Evolutionary conservation across 1,140 invertebrate genomes (phyloP).

Genomic region (Drosophila pseudoananassae): DNA sequence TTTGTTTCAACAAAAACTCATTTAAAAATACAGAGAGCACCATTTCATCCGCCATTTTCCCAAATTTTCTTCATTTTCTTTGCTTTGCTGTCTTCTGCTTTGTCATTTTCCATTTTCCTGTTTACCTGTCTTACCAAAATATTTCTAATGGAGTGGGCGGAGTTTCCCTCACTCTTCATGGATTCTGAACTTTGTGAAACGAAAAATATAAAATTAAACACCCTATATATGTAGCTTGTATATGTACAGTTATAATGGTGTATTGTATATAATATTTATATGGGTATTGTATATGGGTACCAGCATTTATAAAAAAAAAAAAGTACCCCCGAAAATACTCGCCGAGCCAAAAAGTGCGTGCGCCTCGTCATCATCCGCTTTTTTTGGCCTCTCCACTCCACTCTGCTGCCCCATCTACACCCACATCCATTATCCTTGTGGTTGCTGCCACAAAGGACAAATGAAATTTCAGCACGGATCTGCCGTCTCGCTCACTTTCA

Average conservation of each 20-base stretch:
- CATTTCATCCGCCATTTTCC: conserved; percentile 9
- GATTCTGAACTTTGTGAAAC: not conserved
- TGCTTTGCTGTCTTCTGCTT: not conserved
- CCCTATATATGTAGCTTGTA: conserved; percentile 21
- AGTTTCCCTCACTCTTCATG: conserved; percentile 23
- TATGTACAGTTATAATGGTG: too few relatives aligned
- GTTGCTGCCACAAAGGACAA: conserved; percentile 57
- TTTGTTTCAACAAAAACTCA: too few relatives aligned
- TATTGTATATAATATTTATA: too few relatives aligned
- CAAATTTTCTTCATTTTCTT: conserved; percentile 12
- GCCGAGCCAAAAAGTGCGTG: conserved; percentile 65
- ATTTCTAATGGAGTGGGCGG: conserved; percentile 19
- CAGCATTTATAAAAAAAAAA: conserved; percentile 53
- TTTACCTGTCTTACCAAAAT: conserved; percentile 5
- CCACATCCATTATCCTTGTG: conserved; percentile 27
- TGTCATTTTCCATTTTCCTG: conserved; percentile 11
- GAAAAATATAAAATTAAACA: not conserved
- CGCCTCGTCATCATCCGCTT: conserved; percentile 45
- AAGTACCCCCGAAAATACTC: conserved; percentile 59
- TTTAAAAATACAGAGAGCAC: not conserved
- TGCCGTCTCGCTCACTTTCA: conserved; percentile 70
- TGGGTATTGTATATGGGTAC: conserved; percentile 14
- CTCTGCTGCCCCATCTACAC: conserved; percentile 3
- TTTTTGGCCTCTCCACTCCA: not conserved
- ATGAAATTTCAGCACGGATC: conserved; percentile 67